A percentile compares a stretch with the other conserved stretches of the same genome.
These are phyloP conservation scores for Spodoptera littoralis DNA, from an alignment of 2,888 invertebrate genomes.

Conservation along the genomic window DNA sequence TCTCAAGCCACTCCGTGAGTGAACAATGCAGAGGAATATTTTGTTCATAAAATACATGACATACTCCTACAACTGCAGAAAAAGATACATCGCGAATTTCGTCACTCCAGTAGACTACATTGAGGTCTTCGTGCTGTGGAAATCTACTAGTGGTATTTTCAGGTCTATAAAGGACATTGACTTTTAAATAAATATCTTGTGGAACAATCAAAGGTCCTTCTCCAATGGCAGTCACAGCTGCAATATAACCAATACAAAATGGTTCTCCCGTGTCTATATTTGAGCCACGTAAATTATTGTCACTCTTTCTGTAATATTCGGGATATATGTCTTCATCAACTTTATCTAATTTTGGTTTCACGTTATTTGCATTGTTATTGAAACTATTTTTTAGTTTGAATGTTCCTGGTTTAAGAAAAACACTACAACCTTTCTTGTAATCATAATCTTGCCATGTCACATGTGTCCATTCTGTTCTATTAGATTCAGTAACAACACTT, in stretches of 20 bases:
- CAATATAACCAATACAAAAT: constrained; percentile 92
- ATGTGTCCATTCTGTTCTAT: constrained; percentile 82
- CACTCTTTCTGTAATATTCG: constrained; percentile 93
- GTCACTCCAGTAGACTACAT: constrained; percentile 93
- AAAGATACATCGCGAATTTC: constrained; percentile 91
- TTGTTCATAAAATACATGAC: constrained; percentile 90
- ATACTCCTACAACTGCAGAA: constrained; percentile 91
- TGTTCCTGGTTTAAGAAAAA: constrained; percentile 91
- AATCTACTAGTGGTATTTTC: constrained; percentile 91
- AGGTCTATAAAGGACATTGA: constrained; percentile 92
- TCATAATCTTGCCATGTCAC: constrained; percentile 90
- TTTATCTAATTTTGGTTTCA: constrained; percentile 78
- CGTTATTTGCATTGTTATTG: constrained; percentile 51
- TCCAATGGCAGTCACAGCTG: constrained; percentile 89
- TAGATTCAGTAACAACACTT: constrained; percentile 72
- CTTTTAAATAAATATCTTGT: constrained; percentile 90
- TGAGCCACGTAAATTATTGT: constrained; percentile 91
- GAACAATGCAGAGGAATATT: constrained; percentile 86
- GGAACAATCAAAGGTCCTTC: constrained; percentile 85
- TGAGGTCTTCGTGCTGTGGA: constrained; percentile 91
- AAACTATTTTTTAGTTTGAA: constrained; percentile 88
- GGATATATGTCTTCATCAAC: constrained; percentile 93
- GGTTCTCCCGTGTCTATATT: constrained; percentile 93
- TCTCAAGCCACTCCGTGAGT: constrained; percentile 89
- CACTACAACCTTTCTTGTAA: constrained; percentile 91